Conservation (phyloP, 2,797 vertebrate genomes). For the Aulostomus chinensis region DNA sequence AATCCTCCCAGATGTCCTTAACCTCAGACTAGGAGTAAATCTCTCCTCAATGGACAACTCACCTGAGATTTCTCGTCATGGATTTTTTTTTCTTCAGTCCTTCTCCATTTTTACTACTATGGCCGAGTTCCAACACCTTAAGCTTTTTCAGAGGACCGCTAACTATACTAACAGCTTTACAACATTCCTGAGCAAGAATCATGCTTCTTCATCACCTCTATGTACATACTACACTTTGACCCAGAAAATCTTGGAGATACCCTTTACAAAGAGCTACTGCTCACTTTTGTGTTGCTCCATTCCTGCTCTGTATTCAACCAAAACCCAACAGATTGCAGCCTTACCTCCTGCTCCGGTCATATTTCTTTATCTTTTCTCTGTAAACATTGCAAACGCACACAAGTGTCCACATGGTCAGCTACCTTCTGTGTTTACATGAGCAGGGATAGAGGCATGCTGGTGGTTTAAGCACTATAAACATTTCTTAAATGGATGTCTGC, state of each 20-base stretch:
- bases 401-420: slow-evolving; percentile 43
- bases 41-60: slow-evolving; percentile 21
- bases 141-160: slow-evolving; percentile 47
- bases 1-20: slow-evolving; percentile 38
- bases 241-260: slow-evolving; percentile 35
- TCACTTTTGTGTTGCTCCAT: background rate
- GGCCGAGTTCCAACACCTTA: slow-evolving; percentile 39
- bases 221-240: slow-evolving; percentile 48
- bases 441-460: slow-evolving; percentile 44
- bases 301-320: slow-evolving; percentile 30
- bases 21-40: slow-evolving; percentile 29
- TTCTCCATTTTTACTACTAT: slow-evolving; percentile 28
- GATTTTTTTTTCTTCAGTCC: slow-evolving; percentile 39
- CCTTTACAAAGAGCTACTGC: slow-evolving; percentile 46
- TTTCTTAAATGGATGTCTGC: slow-evolving; percentile 65
- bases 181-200: slow-evolving; percentile 49
- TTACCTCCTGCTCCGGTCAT: slow-evolving; percentile 23
- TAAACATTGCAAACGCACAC: slow-evolving; percentile 45
- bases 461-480: slow-evolving; percentile 66
- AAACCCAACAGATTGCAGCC: slow-evolving; percentile 24
- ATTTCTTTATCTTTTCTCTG: slow-evolving; percentile 54
- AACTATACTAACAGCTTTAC: slow-evolving; percentile 65
- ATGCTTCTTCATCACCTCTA: slow-evolving; percentile 47
- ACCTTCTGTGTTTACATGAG: slow-evolving; percentile 63
- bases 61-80: slow-evolving; percentile 27